Percentiles rank a stretch among this genome's conserved stretches.
Evolutionary conservation across 37 sponge, comb jelly and placozoan species (phyloP).

Genomic region (Hormiphora californensis): DNA sequence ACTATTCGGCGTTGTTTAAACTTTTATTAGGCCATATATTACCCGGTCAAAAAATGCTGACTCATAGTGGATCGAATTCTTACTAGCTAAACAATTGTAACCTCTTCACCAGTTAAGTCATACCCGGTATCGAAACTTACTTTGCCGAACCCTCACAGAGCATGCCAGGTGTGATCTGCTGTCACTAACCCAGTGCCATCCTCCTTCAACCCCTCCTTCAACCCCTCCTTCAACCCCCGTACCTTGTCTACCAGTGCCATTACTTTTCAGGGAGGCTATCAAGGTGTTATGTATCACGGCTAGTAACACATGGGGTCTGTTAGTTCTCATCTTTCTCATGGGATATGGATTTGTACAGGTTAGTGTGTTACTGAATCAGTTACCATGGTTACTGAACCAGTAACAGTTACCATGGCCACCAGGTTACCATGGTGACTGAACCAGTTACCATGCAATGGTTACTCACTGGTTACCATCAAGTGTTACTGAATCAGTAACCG

Average conservation of each 20-base stretch:
- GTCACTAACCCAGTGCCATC: background rate
- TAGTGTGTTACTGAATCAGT: background rate
- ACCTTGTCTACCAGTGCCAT: background rate
- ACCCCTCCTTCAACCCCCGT: background rate
- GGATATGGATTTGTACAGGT: conserved; percentile 97
- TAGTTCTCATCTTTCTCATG: conserved; percentile 81
- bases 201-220: background rate
- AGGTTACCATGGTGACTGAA: too few species aligned
- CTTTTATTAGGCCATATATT: too few species aligned
- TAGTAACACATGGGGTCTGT: conserved; percentile 94
- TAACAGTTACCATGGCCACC: too few species aligned
- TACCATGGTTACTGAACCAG: background rate
- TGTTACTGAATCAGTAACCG: conserved; percentile 15
- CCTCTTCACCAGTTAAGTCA: too few species aligned
- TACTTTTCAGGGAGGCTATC: conserved; percentile 56
- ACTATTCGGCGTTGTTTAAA: too few species aligned
- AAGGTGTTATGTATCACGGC: conserved; percentile 74
- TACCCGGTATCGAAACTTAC: too few species aligned
- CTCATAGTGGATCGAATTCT: too few species aligned
- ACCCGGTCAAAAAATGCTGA: too few species aligned
- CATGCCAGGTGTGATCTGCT: too few species aligned
- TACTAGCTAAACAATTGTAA: too few species aligned
- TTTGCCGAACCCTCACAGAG: too few species aligned
- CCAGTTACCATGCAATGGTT: too few species aligned
- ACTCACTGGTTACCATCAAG: background rate